A percentile compares a stretch with the other conserved stretches of the same genome.
Evolutionary conservation across 2,113 vertebrate species (phyloP).

Genomic region (Alethe diademata): DNA sequence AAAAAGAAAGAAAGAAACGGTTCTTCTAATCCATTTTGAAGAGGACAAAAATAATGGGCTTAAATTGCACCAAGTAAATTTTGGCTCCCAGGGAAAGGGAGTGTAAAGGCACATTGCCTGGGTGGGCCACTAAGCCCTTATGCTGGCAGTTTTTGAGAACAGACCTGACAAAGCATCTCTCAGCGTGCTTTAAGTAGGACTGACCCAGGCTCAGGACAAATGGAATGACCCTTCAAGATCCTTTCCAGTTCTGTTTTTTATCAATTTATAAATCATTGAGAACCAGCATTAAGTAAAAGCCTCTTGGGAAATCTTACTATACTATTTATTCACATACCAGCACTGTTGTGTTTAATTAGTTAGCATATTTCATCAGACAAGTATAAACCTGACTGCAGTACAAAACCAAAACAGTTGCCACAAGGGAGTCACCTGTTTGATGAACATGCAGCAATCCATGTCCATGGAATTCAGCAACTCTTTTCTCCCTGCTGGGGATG

Average conservation of each 20-base stretch:
- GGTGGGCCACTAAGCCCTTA: neutral
- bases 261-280: neutral
- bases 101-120: neutral
- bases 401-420: neutral
- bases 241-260: neutral
- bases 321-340: neutral
- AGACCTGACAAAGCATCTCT: neutral
- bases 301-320: neutral
- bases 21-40: neutral
- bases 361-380: neutral
- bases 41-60: neutral
- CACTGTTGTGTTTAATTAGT: neutral
- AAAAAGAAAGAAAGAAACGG: neutral
- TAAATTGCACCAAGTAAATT: constrained; percentile 1
- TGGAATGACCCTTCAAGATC: neutral
- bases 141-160: neutral
- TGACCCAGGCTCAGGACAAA: neutral
- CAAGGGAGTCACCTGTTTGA: neutral
- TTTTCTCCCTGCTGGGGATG: neutral
- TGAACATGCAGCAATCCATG: neutral
- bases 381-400: neutral
- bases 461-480: neutral
- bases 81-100: neutral
- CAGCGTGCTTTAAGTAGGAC: neutral
- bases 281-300: neutral